These are phyloP conservation scores for Meteorus colon DNA, from an alignment of 2,888 invertebrate species.

Conservation along the genomic window DNA sequence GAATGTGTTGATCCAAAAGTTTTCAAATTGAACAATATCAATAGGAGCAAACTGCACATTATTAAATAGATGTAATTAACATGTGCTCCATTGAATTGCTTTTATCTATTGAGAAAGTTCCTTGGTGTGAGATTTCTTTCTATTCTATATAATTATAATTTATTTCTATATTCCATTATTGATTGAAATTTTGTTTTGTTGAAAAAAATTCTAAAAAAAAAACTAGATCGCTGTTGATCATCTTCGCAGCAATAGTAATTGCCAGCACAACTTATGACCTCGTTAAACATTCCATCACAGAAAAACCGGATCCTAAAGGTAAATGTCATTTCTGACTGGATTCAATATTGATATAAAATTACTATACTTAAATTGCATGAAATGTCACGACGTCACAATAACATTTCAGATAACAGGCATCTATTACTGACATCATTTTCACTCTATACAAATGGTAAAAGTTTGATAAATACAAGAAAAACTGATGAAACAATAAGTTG, in stretches of 20 bases:
- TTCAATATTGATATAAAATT: conserved; percentile 27
- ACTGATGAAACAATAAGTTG: conserved; percentile 62
- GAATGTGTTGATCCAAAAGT: too few species aligned
- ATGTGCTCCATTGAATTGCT: too few species aligned
- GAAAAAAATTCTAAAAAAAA: too few species aligned
- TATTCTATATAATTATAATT: too few species aligned
- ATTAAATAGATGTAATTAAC: too few species aligned
- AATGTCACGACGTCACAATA: conserved; percentile 22
- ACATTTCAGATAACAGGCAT: conserved; percentile 47
- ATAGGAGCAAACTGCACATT: too few species aligned
- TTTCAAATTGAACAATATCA: too few species aligned
- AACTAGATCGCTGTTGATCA: conserved; percentile 52
- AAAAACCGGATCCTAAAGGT: conserved; percentile 55
- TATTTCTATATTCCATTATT: not conserved
- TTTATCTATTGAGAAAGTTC: too few species aligned
- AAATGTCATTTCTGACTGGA: conserved; percentile 36
- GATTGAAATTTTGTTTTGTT: conserved; percentile 31
- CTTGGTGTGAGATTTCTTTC: too few species aligned
- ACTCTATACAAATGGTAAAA: conserved; percentile 68
- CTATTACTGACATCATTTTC: conserved; percentile 66
- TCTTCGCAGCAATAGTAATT: conserved; percentile 57
- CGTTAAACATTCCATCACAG: conserved; percentile 46
- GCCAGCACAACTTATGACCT: conserved; percentile 65
- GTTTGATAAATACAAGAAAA: conserved; percentile 60
- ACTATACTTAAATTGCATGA: not conserved